Base-by-base conservation (phyloP, 2,888 invertebrate genomes). In the Nudaria mundana region DNA sequence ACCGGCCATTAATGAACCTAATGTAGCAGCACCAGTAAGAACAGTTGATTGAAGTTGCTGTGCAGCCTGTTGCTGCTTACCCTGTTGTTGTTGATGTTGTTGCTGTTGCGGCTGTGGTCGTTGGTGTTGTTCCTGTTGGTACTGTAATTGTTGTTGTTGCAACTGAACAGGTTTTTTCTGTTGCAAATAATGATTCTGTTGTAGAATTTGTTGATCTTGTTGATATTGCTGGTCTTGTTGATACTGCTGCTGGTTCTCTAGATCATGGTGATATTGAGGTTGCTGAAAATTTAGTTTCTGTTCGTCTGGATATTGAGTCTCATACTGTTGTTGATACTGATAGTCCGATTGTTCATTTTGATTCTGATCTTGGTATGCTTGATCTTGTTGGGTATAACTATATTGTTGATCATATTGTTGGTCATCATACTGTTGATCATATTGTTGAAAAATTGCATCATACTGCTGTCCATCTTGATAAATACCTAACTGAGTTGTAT, bases 1-100 rank as follows among this genome's bases (percentile, higher is more conserved):
- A 40, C 88, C 89, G 2, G 87, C 84, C 81, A 89, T 83, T 22
- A 89, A 68, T 4, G 83, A 85, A n/a, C 88, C 89, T 52, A 89
- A 70, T 3, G 86, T 86, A 35, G 88, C 87, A 24, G 86, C 88
- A 40, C 88, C 88, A 18, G 84, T 89, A 37, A 88, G 50, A 10
- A 88, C 78, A 45, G 77, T 78, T 1, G 84, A 66, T 63, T 88
- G 87, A 31, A 88, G 50, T 57, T 87, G 86, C 45, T 85, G 84
- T 2, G 80, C 61, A 20, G 85, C 77, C 50, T 78, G 73, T 47
- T 81, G 77, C 49, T 78, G 73, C 44, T 81, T 79, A 46, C 72
- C 75, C 43, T 81, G 75, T 29, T 77, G 74, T 45, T 81, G 80
- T 32, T 81, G 77, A 13, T 78, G 74, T 20, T 72, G 68, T 18